Conservation (phyloP, 2,797 vertebrate species). For the Poeciliopsis gracilis region DNA sequence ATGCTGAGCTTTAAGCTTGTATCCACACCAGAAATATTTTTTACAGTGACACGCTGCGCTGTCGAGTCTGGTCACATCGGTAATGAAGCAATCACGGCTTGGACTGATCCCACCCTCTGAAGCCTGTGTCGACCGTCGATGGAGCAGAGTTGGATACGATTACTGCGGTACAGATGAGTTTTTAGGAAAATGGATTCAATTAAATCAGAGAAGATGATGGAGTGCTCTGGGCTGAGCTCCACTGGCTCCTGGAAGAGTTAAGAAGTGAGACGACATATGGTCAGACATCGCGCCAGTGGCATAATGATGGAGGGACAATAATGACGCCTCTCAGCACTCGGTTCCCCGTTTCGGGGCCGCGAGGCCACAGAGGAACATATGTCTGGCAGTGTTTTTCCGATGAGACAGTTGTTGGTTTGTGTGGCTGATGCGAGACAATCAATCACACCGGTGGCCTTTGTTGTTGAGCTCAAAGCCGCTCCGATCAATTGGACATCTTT, state of each 20-base stretch:
- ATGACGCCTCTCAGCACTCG: slow-evolving; percentile 34
- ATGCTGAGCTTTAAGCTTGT: too few relatives aligned
- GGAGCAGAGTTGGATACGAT: neutral
- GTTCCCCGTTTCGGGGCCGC: slow-evolving; percentile 23
- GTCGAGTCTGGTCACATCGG: slow-evolving; percentile 26
- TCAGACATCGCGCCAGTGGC: slow-evolving; percentile 34
- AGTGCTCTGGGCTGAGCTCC: slow-evolving; percentile 5
- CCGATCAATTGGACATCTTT: neutral
- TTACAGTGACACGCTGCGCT: too few relatives aligned
- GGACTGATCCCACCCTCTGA: slow-evolving; percentile 22
- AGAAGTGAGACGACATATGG: slow-evolving; percentile 33
- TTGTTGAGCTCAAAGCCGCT: slow-evolving; percentile 5
- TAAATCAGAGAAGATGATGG: slow-evolving; percentile 16
- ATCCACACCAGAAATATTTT: neutral
- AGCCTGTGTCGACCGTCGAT: neutral
- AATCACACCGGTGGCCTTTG: neutral
- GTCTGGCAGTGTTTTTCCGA: slow-evolving; percentile 6
- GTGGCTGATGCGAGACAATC: neutral
- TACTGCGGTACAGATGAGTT: neutral
- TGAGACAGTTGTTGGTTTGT: slow-evolving; percentile 7
- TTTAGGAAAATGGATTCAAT: slow-evolving; percentile 5
- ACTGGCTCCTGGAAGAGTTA: slow-evolving; percentile 13
- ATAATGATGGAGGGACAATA: slow-evolving; percentile 32
- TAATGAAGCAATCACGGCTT: slow-evolving; percentile 5
- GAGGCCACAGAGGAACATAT: slow-evolving; percentile 12